Evolutionary conservation across 2,888 invertebrate genomes (phyloP), one percentile per base, ranked within the genome.

Genomic region (Pammene aurita): DNA sequence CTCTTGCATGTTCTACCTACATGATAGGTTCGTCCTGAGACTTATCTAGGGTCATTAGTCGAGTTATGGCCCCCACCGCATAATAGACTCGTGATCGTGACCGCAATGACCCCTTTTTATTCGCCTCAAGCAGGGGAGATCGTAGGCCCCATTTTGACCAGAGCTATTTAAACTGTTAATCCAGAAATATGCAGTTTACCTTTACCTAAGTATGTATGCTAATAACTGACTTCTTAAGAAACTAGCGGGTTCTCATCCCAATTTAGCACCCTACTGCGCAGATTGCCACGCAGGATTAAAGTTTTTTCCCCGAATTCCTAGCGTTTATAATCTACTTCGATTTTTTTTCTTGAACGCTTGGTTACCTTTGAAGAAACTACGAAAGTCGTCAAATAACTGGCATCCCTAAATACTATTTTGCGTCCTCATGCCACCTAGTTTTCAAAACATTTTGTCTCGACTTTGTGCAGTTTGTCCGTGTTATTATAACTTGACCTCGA

Each of bases 101-200:
- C 54, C n/a, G 34, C 34, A 34, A 34, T n/a, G 34, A 34, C 54
- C 54, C 34, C 54, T 35, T 34, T 34, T 54, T 54, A 54, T 34
- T 54, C 54, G 34, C 34, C 54, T 26, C 34, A 54, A 54, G n/a
- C 54, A 35, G 34, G 34, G 54, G 34, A 52, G 18, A 54, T n/a
- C 54, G n/a, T 54, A 54, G 54, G 34, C 34, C 54, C 34, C 13
- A 54, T 54, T n/a, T 54, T 54, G 54, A 54, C n/a, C 54, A n/a
- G 34, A 54, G 54, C 54, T 54, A n/a, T n/a, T n/a, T n/a, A 34
- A 34, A n/a, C 50, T 5, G 18, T 50, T 52, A 52, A 52, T 52
- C 50, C 50, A 54, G 54, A 54, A 26, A 34, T 13, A 52, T 18
- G 26, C 54, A 54, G 34, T 54, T 54, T 26, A 14, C 13, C 10